A percentile compares a stretch with the other conserved stretches of the same genome.
phyloP scores from a whole-genome alignment of 2,888 invertebrate species.

The Xestia ashworthii region DNA sequence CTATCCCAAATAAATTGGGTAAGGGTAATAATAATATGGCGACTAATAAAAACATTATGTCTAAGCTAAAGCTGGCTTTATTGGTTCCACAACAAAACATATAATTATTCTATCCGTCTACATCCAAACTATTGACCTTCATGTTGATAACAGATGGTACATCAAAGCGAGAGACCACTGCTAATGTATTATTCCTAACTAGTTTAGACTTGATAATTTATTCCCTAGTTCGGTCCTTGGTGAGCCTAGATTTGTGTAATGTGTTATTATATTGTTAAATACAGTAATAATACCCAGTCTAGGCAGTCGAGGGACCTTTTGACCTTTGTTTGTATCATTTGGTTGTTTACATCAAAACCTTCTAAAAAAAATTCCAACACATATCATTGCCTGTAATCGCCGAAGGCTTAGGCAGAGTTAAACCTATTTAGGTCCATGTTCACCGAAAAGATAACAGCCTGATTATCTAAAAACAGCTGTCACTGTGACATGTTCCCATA shows the following conservation, averaged over 20 bases:
- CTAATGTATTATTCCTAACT: slow-evolving; percentile 34
- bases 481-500: no score
- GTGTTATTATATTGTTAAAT: background rate
- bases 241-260: background rate
- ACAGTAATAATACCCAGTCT: background rate
- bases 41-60: background rate
- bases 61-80: background rate
- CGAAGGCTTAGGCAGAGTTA: no score
- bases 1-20: background rate
- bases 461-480: no score
- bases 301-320: background rate
- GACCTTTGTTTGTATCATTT: background rate
- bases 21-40: background rate
- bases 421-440: no score
- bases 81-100: background rate
- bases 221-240: slow-evolving; percentile 8
- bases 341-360: background rate
- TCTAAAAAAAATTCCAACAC: background rate
- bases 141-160: slow-evolving; percentile 16
- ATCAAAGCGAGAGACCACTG: background rate
- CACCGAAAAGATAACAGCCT: no score
- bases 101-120: background rate
- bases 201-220: slow-evolving; percentile 38
- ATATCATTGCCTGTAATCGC: no score
- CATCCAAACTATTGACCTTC: background rate